Evolutionary conservation across 2,888 invertebrate species (phyloP).

Genomic region (Drymonia ruficornis): DNA sequence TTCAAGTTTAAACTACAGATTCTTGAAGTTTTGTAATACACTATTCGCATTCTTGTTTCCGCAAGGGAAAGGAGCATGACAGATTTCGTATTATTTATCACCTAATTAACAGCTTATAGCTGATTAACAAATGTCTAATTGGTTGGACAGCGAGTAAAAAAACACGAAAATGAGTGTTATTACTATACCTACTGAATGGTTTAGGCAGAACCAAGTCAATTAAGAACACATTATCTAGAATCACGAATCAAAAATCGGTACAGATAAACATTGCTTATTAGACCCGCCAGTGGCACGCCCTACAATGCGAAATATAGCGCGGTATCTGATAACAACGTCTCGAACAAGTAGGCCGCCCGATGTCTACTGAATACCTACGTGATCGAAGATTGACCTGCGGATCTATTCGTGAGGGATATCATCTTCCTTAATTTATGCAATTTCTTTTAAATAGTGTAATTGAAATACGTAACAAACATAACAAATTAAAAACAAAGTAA

Average conservation of each 20-base stretch:
- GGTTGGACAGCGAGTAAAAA: background rate
- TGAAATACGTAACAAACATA: too few species aligned
- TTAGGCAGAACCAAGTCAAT: background rate
- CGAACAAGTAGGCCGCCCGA: constrained; percentile 31
- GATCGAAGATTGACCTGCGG: background rate
- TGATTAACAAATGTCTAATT: background rate
- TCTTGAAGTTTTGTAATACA: background rate
- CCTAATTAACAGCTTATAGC: background rate
- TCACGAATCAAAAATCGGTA: constrained; percentile 18
- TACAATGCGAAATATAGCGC: constrained; percentile 12
- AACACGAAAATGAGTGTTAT: background rate
- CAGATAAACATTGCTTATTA: constrained; percentile 27
- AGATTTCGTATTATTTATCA: background rate
- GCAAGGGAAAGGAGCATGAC: background rate
- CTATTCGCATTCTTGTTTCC: background rate
- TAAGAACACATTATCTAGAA: background rate
- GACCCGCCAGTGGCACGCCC: constrained; percentile 10
- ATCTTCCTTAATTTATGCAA: background rate
- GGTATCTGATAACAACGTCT: constrained; percentile 29
- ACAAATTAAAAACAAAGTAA: too few species aligned
- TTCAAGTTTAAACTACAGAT: background rate
- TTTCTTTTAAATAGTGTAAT: too few species aligned
- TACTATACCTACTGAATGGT: background rate
- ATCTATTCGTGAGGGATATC: background rate
- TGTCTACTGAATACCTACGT: constrained; percentile 16